Evolutionary conservation across 2,113 vertebrate species (phyloP), one percentile per base, ranked within the genome.

Genomic region (Tylochromis polylepis): DNA sequence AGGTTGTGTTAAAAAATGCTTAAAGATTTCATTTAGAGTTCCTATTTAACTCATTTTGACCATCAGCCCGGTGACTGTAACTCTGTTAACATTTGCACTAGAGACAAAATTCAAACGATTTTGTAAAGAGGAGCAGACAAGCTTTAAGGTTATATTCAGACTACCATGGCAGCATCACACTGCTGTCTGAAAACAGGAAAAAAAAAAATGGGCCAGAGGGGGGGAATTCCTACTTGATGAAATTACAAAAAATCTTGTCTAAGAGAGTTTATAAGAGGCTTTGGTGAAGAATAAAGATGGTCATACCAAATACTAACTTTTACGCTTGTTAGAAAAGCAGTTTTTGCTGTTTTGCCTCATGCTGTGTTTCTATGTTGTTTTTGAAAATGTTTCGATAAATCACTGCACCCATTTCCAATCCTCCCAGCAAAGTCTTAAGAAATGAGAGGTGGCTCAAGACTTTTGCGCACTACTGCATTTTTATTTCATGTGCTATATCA

Each of bases 31-130:
- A 70, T 24, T 46, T 70, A 70, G 65, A 43, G 60, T 65, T 65
- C 31, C 0, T 65, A n/a, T 36, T 65, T 36, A 65, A 65, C 60
- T 65, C 0, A 65, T 65, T 36, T 65, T 36, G 36, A 15, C 18
- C 31, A 65, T 5, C 7, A 29, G 60, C 18, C 31, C 5, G 3
- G 18, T 18, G 10, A 36, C n/a, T 2, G 11, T 65, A 65, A 41
- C 38, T 41, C 38, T 38, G 36, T 41, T 11, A 41, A 65, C 31
- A 8, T n/a, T 62, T 62, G 59, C n/a, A 31, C 59, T 62, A 36
- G 18, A 0, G 5, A 34, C 29, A 62, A n/a, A n/a, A n/a, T n/a
- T n/a, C n/a, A n/a, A n/a, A n/a, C n/a, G n/a, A n/a, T n/a, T n/a
- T n/a, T n/a, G n/a, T n/a, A n/a, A n/a, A n/a, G n/a, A n/a, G n/a